Evolutionary conservation across 2,888 invertebrate genomes (phyloP).

Genomic region (Lepidochrysops patricia): DNA sequence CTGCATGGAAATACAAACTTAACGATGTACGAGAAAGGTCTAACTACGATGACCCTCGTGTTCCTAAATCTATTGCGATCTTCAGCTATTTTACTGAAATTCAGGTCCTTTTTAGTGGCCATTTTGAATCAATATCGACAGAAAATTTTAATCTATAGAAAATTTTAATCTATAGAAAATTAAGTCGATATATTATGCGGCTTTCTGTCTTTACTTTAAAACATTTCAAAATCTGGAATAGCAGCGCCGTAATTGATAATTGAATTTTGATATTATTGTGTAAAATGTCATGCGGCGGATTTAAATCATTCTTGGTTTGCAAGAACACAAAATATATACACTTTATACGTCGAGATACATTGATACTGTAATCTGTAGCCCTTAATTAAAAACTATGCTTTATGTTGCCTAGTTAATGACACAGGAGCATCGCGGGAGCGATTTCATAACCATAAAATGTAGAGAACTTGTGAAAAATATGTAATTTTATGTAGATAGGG

Average conservation of each 20-base stretch:
- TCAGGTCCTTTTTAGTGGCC: too few species aligned
- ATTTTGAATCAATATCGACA: too few species aligned
- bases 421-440: constrained; percentile 14
- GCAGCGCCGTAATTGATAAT: neutral
- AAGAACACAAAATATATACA: constrained; percentile 4
- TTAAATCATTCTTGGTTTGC: neutral
- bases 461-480: constrained; percentile 57
- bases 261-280: neutral
- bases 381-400: constrained; percentile 12
- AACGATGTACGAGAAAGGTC: constrained; percentile 9
- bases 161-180: too few species aligned
- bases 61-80: too few species aligned
- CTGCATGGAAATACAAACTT: constrained; percentile 35
- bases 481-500: constrained; percentile 69
- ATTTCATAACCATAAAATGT: constrained; percentile 51
- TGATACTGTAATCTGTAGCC: constrained; percentile 10
- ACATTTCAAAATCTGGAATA: neutral
- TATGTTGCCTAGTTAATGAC: constrained; percentile 9
- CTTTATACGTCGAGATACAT: neutral
- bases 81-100: too few species aligned
- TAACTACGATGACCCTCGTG: neutral
- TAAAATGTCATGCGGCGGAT: neutral
- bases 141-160: too few species aligned
- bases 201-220: neutral
- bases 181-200: too few species aligned